Base-by-base conservation (phyloP, 2,113 vertebrate species). In the Aleadryas rufinucha region DNA sequence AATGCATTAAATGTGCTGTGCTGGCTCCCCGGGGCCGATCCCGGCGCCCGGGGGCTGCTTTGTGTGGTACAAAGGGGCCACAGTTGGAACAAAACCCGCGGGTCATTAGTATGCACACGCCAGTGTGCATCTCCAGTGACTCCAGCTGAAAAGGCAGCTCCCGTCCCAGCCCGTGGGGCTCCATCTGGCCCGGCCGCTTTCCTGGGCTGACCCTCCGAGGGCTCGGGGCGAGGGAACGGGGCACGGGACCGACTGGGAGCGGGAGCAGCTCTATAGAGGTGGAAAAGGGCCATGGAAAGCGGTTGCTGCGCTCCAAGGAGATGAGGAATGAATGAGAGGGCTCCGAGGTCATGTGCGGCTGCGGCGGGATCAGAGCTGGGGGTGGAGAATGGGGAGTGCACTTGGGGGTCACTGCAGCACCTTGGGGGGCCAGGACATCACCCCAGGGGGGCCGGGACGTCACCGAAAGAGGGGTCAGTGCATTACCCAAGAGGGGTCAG, bases 1-100 rank as follows among this genome's bases (percentile, higher is more conserved):
- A 94, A 90, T 53, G 81, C 87, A 33, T 3, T 41, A 16, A 86
- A 97, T 93, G 95, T 78, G 96, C 98, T 97, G 97, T 7, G 95
- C 96, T 94, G 79, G 97, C 94, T 78, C 27, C 95, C 76, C 23
- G 1, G 7, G 88, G 79, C 90, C 89, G 77, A 91, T 70, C 63
- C 93, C 94, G 53, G 94, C 13, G 5, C 90, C 87, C 23, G 17
- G 93, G 90, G 93, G 60, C 94, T 41, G 61, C 92, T 80, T 93
- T 93, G 96, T 92, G 84, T 69, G 14, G 19, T 35, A 96, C 83
- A 96, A 97, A 96, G 89, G 91, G 87, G 87, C 74, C 66, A 14
- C 42, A 65, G 72, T 17, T 1, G 77, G 57, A 74, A 96, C 92
- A 96, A 93, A 96, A 79, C 47, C 57, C 6, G 75, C 13, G 59